Percentiles rank a stretch among this genome's conserved stretches.
Evolutionary conservation across 2,797 vertebrate species (phyloP).

Genomic region (Enteromius trimaculatus): DNA sequence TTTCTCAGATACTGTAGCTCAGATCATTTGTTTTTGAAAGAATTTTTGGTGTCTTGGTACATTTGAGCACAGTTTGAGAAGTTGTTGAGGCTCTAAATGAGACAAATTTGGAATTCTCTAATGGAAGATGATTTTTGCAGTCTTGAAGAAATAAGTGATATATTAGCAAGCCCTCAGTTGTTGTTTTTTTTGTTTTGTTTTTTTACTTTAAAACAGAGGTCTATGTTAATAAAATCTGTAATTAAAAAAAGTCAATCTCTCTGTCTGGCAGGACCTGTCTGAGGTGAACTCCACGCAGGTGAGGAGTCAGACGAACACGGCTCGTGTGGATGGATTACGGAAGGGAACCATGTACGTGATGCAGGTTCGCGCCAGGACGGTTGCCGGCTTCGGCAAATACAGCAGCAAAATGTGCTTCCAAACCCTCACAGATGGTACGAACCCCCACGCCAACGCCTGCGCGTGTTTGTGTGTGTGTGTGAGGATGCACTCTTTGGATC

Average conservation of each 20-base stretch:
- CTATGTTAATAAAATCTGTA: background rate
- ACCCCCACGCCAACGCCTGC: slow-evolving; percentile 60
- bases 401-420: slow-evolving; percentile 99
- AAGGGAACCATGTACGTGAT: slow-evolving; percentile 93
- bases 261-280: slow-evolving; percentile 85
- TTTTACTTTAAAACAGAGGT: background rate
- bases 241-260: background rate
- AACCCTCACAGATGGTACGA: slow-evolving; percentile 95
- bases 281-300: slow-evolving; percentile 95
- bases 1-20: background rate
- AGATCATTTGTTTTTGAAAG: background rate
- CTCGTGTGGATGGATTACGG: slow-evolving; percentile 88
- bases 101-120: background rate
- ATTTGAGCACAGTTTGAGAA: background rate
- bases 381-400: slow-evolving; percentile 97
- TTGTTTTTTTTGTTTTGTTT: background rate
- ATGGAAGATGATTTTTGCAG: background rate
- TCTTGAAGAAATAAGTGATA: background rate
- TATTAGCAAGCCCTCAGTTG: background rate
- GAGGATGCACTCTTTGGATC: slow-evolving; percentile 35
- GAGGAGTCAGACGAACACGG: slow-evolving; percentile 94
- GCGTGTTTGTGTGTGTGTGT: slow-evolving; percentile 18
- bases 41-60: background rate
- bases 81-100: background rate
- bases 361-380: slow-evolving; percentile 94